Base-by-base conservation (phyloP, 2,797 vertebrate species). In the Mus caroli region DNA sequence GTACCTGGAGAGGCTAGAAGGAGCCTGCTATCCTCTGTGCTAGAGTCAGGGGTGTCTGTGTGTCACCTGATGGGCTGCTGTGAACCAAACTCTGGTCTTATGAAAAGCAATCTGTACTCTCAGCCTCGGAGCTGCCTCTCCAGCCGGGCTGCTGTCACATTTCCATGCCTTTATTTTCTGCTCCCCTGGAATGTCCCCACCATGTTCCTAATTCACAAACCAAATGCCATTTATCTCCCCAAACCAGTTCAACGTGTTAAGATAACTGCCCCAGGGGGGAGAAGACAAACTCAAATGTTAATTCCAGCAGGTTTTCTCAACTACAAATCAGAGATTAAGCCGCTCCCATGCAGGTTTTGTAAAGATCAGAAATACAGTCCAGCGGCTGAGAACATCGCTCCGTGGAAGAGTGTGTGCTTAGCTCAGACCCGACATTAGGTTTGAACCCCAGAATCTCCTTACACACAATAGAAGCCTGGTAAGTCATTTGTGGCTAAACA, bases 221-320 rank as follows among this genome's bases (percentile, higher is more conserved):
- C 88, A 80, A 90, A 82, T 62, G 92, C 52, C 83, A 60, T 40
- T 78, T 37, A 56, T 31, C 56, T 75, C 56, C 92, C 78, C 76
- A 95, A 92, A 88, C 52, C 76, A 91, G 76, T 77, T 96, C 58
- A 77, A 11, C 54, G 43, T 22, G 73, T 92, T 87, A 52, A 9
- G 28, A 82, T 40, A 90, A 67, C 90, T 2, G 34, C 34, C 76
- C 50, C 28, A 43, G 58, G 90, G 79, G 40, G 40, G 40, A 79
- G 90, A 62, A 69, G 79, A 88, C 54, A 88, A 93, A 58, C 26
- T 10, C 76, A 90, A 77, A 91, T 56, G 86, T 88, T 87, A 93
- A 83, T 22, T 76, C 64, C 24, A 75, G 64, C 11, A 64, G 15
- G 14, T 88, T 91, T 94, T 88, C 86, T 95, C 46, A 91, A 31